Evolutionary conservation across 1,140 invertebrate genomes (phyloP), one percentile per base, ranked within the genome.

Genomic region (Odontomachus brunneus): DNA sequence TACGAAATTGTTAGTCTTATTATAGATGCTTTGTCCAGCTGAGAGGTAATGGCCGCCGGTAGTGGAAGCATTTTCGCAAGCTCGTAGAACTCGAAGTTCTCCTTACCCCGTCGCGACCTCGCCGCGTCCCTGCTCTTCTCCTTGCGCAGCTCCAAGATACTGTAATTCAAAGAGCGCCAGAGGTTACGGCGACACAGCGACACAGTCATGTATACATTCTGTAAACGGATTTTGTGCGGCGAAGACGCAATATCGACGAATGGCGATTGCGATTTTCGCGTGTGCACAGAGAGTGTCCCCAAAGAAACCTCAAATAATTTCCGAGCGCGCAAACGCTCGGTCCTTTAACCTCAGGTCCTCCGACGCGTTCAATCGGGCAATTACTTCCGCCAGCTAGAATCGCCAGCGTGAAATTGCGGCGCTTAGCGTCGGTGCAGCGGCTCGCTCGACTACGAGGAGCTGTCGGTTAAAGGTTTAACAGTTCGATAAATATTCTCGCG

Each of bases 11-110:
- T 99, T 90, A 99, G 96, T 92, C 99, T 96, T 95, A 99, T 99
- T 93, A 99, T 99, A 90, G 98, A 99, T 26, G 99, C 99, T 95
- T 99, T 99, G 95, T 99, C 99, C 94, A 99, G 95, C 94, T 99
- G 99, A 85, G 97, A 98, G 86, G 99, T 99, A 93, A 99, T 99
- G 89, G 98, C 98, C 3, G 97, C 97, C 0, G 99, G 99, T 51
- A 99, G 95, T 0, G 99, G 99, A 86, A 99, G 95, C 97, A 99
- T 98, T 95, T 99, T 99, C 83, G 99, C 98, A 93, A 99, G 95
- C 95, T 99, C 98, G 95, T 99, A 99, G 95, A 99, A 99, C 94
- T 99, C 99, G 92, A 97, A 99, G 95, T 99, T 99, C 94, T 99
- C 99, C 91, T 99, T 99, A 29, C 98, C 98, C 51, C 99, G 96